phyloP scores from a whole-genome alignment of 2,797 vertebrate genomes.

The Acipenser ruthenus region DNA sequence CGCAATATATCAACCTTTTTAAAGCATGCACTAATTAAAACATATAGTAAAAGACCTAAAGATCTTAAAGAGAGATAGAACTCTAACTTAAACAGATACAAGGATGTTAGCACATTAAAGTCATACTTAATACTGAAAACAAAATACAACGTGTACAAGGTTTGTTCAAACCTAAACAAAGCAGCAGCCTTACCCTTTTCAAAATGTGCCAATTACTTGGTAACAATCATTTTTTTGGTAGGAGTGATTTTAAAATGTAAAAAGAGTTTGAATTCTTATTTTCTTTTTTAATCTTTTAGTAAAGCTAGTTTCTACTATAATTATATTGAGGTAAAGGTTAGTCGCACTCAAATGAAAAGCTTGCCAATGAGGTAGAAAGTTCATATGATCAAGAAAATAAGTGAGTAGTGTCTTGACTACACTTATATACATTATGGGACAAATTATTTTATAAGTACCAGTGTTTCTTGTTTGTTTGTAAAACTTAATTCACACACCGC shows the following conservation, averaged over 20 bases:
- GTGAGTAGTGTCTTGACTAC: background rate
- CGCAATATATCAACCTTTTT: slow-evolving; percentile 24
- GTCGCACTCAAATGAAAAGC: slow-evolving; percentile 13
- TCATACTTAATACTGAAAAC: slow-evolving; percentile 49
- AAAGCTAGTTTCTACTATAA: slow-evolving; percentile 3
- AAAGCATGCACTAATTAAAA: slow-evolving; percentile 42
- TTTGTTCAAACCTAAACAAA: slow-evolving; percentile 5
- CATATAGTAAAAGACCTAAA: slow-evolving; percentile 61
- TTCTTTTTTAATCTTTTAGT: slow-evolving; percentile 3
- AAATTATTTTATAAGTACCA: too few species aligned
- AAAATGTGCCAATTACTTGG: slow-evolving; percentile 6
- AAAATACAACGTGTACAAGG: slow-evolving; percentile 36
- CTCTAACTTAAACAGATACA: slow-evolving; percentile 21
- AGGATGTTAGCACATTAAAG: slow-evolving; percentile 15
- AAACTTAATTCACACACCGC: too few species aligned
- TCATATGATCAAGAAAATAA: background rate
- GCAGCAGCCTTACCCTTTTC: slow-evolving; percentile 11
- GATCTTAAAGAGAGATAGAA: slow-evolving; percentile 42
- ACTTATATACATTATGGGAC: too few species aligned
- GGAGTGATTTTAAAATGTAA: slow-evolving; percentile 4
- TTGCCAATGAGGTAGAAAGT: slow-evolving; percentile 2
- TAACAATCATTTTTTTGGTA: slow-evolving; percentile 24
- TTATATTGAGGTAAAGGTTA: slow-evolving; percentile 16
- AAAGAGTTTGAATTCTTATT: too few species aligned
- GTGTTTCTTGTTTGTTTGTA: too few species aligned